Evolutionary conservation across 2,113 vertebrate species (phyloP), one percentile per base, ranked within the genome.

Genomic region (Nycticebus coucang): DNA sequence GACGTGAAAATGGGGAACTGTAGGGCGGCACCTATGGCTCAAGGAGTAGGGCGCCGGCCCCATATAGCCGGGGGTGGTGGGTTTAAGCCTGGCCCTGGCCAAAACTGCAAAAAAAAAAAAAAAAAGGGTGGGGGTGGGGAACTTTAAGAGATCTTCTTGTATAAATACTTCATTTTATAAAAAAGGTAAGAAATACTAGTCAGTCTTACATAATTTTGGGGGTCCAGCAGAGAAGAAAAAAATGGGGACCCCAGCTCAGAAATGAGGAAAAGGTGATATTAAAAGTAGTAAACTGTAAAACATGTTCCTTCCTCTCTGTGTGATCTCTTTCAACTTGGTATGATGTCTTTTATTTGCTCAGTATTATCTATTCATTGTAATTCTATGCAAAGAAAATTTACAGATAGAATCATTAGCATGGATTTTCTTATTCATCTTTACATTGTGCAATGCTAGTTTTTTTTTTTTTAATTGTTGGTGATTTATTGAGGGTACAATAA

Each of bases 201-300:
- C 24, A 28, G 0, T 0, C 5, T 1, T 22, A 7, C 1, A 8
- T 53, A 50, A 64, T 64, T 59, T 37, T 5, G 12, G 8, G 45
- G 30, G 13, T 18, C 8, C 30, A 22, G 6, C 14, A 15, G 17
- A 66, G 41, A 53, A 41, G 3, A 9, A 64, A 92, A 64, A 92
- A 84, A 57, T 62, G 13, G 18, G 30, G 13, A 60, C 30, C 4
- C 8, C 68, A 35, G 12, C 83, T 92, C 8, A 2, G 19, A 94
- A 74, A 75, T 3, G 3, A 69, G 59, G 55, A 28, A 37, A 57
- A 78, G 21, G 2, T 41, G 19, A 8, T n/a, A 7, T 41, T 55
- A 59, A 55, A 66, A n/a, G 1, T 10, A 64, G 1, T 19, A 35
- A 74, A 37, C 7, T 30, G 4, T 10, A 30, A 75, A 79, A 57